Evolutionary conservation across 2,888 invertebrate genomes (phyloP).

Genomic region (Theretra japonica): DNA sequence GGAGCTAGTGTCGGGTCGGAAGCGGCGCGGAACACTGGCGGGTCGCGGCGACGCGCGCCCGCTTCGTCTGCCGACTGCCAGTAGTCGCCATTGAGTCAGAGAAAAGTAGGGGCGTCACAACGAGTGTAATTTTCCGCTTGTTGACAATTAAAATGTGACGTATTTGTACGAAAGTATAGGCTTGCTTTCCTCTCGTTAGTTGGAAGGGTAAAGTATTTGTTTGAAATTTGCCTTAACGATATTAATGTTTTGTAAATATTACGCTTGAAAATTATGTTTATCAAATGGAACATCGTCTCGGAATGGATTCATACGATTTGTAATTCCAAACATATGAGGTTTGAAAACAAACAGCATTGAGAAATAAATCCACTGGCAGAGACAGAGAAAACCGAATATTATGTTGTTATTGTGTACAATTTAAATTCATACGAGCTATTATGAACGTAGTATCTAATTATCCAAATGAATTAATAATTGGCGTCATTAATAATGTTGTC

Average conservation of each 20-base stretch:
- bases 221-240: not conserved
- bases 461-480: too few species aligned
- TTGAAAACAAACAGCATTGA: too few species aligned
- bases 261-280: too few species aligned
- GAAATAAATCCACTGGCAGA: too few species aligned
- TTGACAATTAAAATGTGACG: constrained; percentile 26
- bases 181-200: constrained; percentile 30
- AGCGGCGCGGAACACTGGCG: constrained; percentile 59
- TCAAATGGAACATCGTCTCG: too few species aligned
- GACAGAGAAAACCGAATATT: too few species aligned
- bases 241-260: not conserved
- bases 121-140: constrained; percentile 70
- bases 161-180: constrained; percentile 34
- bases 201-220: not conserved
- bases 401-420: too few species aligned
- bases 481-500: too few species aligned
- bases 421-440: too few species aligned
- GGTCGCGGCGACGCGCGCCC: constrained; percentile 43
- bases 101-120: constrained; percentile 75
- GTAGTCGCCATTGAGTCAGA: constrained; percentile 62
- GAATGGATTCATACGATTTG: too few species aligned
- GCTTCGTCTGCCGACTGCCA: constrained; percentile 38
- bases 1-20: constrained; percentile 70
- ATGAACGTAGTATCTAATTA: too few species aligned
- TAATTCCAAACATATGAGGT: too few species aligned